Percentiles rank a stretch among this genome's conserved stretches.
phyloP scores from a whole-genome alignment of 1,140 invertebrate species.

The Drosophila miranda region DNA sequence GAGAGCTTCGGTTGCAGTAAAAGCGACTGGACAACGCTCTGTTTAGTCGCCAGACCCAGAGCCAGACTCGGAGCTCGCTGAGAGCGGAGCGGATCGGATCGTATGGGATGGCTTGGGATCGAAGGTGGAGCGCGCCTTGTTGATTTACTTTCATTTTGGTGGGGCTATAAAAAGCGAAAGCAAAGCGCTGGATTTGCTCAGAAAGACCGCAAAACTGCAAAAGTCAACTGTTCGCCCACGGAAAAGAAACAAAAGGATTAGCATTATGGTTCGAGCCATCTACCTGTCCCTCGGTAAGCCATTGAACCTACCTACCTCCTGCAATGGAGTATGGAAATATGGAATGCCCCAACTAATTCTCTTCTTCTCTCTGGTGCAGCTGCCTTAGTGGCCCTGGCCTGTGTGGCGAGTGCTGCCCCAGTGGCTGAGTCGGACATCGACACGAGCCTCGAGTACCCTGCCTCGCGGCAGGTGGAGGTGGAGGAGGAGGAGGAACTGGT shows the following conservation, averaged over 20 bases:
- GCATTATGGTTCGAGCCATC: constrained; percentile 61
- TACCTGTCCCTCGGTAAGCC: constrained; percentile 58
- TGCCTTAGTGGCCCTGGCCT: constrained; percentile 49
- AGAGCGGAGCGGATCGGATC: constrained; percentile 19
- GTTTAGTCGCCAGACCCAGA: constrained; percentile 10
- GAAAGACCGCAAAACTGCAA: constrained; percentile 78
- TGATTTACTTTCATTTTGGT: constrained; percentile 65
- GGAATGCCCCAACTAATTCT: neutral
- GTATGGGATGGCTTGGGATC: constrained; percentile 9
- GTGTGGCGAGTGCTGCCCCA: constrained; percentile 44
- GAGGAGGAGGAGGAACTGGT: constrained; percentile 16
- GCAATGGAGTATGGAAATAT: too few species aligned
- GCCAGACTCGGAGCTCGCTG: constrained; percentile 10
- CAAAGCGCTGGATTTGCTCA: constrained; percentile 73
- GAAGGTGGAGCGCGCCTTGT: constrained; percentile 12
- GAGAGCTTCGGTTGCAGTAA: constrained; percentile 58
- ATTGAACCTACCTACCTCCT: neutral
- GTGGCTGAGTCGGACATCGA: constrained; percentile 20
- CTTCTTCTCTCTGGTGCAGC: constrained; percentile 17
- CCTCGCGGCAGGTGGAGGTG: constrained; percentile 24
- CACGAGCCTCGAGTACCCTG: constrained; percentile 24
- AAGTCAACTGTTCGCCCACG: constrained; percentile 50
- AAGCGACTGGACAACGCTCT: constrained; percentile 40
- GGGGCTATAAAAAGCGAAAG: constrained; percentile 78
- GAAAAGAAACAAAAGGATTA: constrained; percentile 36